These are phyloP conservation scores for Ips nitidus DNA, from an alignment of 1,140 invertebrate species.

Conservation along the genomic window DNA sequence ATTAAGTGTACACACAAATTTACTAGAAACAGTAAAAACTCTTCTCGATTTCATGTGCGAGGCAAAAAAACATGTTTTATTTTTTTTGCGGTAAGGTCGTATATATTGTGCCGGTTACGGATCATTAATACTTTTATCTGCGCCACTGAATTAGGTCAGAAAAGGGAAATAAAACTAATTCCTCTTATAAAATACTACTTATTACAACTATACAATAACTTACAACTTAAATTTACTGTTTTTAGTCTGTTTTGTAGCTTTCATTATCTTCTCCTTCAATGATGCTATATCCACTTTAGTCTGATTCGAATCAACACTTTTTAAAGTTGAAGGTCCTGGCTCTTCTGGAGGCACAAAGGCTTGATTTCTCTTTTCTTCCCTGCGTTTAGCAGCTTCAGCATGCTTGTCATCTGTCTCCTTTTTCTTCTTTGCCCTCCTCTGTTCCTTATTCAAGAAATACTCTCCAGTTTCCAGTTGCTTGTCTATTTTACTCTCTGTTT, in stretches of 20 bases:
- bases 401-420: slow-evolving; percentile 77
- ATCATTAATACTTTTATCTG: too few relatives aligned
- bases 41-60: too few relatives aligned
- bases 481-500: slow-evolving; percentile 92
- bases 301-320: slow-evolving; percentile 39
- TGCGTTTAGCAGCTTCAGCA: slow-evolving; percentile 66
- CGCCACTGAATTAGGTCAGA: too few relatives aligned
- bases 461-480: slow-evolving; percentile 92
- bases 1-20: too few relatives aligned
- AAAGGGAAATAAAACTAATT: too few relatives aligned
- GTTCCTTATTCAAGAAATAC: slow-evolving; percentile 90
- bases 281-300: slow-evolving; percentile 63
- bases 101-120: too few relatives aligned
- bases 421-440: slow-evolving; percentile 71
- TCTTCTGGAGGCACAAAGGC: slow-evolving; percentile 84
- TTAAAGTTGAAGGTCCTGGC: slow-evolving; percentile 32
- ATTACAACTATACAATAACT: not conserved
- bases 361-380: slow-evolving; percentile 75
- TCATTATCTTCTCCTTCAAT: slow-evolving; percentile 74
- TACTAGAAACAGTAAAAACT: too few relatives aligned
- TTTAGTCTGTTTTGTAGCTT: slow-evolving; percentile 53
- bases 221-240: slow-evolving; percentile 22
- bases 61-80: too few relatives aligned
- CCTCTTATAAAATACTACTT: too few relatives aligned
- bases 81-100: too few relatives aligned